These are phyloP conservation scores for Anoplopoma fimbria DNA, from an alignment of 2,113 vertebrate genomes.

Conservation along the genomic window DNA sequence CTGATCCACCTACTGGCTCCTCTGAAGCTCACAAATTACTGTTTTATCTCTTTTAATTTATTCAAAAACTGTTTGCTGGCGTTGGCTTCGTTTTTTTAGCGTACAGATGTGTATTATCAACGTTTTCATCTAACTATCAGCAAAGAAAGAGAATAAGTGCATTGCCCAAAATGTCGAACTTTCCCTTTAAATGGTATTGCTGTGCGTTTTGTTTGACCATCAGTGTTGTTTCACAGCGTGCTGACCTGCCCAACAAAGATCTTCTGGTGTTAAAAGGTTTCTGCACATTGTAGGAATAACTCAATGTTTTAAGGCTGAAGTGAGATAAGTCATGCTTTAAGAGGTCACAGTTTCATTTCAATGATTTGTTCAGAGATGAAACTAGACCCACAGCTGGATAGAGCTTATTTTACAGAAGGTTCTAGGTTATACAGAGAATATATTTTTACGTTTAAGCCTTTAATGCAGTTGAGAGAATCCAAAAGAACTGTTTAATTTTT, in stretches of 20 bases:
- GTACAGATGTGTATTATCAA: not conserved
- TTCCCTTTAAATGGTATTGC: constrained; percentile 41
- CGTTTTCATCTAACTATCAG: not conserved
- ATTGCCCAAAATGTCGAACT: constrained; percentile 20
- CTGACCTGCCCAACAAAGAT: constrained; percentile 21
- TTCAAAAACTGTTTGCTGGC: not conserved
- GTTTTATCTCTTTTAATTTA: not conserved
- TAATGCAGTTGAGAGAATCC: constrained; percentile 62
- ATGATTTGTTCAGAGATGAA: constrained; percentile 47
- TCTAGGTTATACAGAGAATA: constrained; percentile 71
- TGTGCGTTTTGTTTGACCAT: constrained; percentile 54
- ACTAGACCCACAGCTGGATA: constrained; percentile 49
- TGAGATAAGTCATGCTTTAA: constrained; percentile 59
- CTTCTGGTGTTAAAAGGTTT: constrained; percentile 25
- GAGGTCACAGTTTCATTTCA: constrained; percentile 54
- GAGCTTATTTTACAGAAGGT: constrained; percentile 70
- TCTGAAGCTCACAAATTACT: not conserved
- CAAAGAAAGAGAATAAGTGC: not conserved
- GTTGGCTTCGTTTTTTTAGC: not conserved
- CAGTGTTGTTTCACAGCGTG: constrained; percentile 51
- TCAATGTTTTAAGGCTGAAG: constrained; percentile 30
- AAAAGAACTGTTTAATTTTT: constrained; percentile 54
- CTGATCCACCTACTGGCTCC: not conserved
- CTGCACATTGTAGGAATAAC: constrained; percentile 36
- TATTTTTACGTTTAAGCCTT: constrained; percentile 79